Evolutionary conservation across 2,888 invertebrate genomes (phyloP).

Genomic region (Acrobasis suavella): DNA sequence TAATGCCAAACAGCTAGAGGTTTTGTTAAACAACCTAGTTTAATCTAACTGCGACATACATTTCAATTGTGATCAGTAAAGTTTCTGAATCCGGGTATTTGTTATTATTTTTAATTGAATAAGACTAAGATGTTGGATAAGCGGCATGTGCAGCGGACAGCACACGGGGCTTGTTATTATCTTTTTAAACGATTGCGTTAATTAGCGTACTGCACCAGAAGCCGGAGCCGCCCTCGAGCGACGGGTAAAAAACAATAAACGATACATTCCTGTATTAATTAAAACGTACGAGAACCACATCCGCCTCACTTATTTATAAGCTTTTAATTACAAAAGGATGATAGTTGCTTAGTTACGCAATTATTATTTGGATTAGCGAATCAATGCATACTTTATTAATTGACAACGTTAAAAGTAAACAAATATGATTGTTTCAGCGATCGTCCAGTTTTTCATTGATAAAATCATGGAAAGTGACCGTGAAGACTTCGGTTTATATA

Average conservation of each 20-base stretch:
- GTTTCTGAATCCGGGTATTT: background rate
- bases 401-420: too few species aligned
- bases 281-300: slow-evolving; percentile 47
- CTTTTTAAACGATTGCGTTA: slow-evolving; percentile 78
- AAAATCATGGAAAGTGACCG: too few species aligned
- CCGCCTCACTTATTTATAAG: slow-evolving; percentile 30
- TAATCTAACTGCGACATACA: too few species aligned
- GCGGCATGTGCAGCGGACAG: slow-evolving; percentile 68
- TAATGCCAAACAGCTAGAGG: too few species aligned
- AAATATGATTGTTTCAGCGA: too few species aligned
- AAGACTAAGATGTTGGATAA: slow-evolving; percentile 28
- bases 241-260: slow-evolving; percentile 61
- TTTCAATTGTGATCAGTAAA: background rate
- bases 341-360: slow-evolving; percentile 13
- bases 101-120: slow-evolving; percentile 31
- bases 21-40: too few species aligned
- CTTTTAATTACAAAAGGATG: background rate
- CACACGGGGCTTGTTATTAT: slow-evolving; percentile 68
- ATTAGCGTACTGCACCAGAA: slow-evolving; percentile 68
- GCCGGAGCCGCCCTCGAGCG: slow-evolving; percentile 52
- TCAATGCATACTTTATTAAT: background rate
- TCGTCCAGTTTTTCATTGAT: too few species aligned
- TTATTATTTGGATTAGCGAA: background rate
- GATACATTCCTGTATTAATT: slow-evolving; percentile 66
- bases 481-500: too few species aligned